Base-by-base conservation (phyloP, 2,113 vertebrate genomes). In the Apistogramma diplotaenia region DNA sequence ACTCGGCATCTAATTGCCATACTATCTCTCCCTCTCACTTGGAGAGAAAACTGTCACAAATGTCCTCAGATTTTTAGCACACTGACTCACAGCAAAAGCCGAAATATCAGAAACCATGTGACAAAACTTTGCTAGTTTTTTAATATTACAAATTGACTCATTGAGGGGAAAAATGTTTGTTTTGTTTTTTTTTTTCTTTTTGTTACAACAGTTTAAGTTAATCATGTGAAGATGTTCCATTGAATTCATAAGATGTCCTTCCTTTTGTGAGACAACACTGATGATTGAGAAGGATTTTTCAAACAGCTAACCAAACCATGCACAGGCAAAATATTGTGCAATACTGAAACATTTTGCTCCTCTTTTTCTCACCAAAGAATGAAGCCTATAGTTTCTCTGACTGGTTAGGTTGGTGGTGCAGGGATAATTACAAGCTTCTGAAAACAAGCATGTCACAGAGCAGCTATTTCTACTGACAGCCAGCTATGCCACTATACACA, bases 381-480 rank as follows among this genome's bases (percentile, higher is more conserved):
- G 15, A 19, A 19, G 29, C 40, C 67, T 37, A 15, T 10, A 49
- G 51, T 46, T 55, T 65, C 5, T 60, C 2, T 71, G 25, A 51
- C 62, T 65, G 57, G 76, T 76, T 71, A 79, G 84, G 72, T 84
- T 81, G 60, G 58, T 82, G 67, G 43, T 81, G 74, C 70, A 57
- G 19, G 77, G 37, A 80, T 89, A 90, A 87, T 89, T 85, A 85
- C 83, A 89, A 85, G 80, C 25, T 60, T 86, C 59, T 2, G 16
- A 70, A 85, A 87, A 84, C 79, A 78, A 89, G 49, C 80, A 67
- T 79, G 89, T 86, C 74, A 89, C 84, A 85, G 37, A 71, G 59
- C 65, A 78, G 74, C 70, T 86, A 87, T 90, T 91, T 85, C 85
- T 88, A 85, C 75, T 86, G 89, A 82, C 83, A 83, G 79, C 78